Base-by-base conservation (phyloP, 1,140 invertebrate species). In the Neodiprion pinetum region DNA sequence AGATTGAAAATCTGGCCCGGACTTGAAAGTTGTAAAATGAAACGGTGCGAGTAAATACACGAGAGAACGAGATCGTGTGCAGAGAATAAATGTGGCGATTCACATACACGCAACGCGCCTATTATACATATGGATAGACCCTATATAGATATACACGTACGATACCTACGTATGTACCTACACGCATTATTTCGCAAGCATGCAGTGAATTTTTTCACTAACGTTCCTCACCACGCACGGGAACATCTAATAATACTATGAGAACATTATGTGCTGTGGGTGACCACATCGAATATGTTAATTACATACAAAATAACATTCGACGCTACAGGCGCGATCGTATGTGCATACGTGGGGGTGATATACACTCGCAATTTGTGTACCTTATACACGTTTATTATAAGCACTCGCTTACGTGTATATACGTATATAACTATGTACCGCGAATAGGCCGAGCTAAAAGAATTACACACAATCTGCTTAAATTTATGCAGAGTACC, bases 401-500 rank as follows among this genome's bases (percentile, higher is more conserved):
- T 5, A 40, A 40, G 5, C 28, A 40, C 28, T 40, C 5, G 28
- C 28, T 40, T 40, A 40, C 4, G n/a, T 53, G 1, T 53, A 61
- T 61, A 40, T 40, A 40, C 28, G 28, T 40, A 5, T 40, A 5
- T 40, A 40, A 40, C 28, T 40, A 40, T 5, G 7, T 12, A 17
- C 53, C 3, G 53, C n/a, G 53, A 8, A 61, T 61, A 61, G 53
- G 11, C n/a, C 53, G 53, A 14, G 11, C 53, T 61, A 61, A 14
- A 61, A 17, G 53, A 61, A 61, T 61, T 61, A 61, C n/a, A 9
- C 11, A 12, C 53, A 61, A 14, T 61, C 53, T 61, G 53, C 53
- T 61, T 61, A 61, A 61, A 61, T 61, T 61, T 61, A 61, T 61
- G 53, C 53, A 61, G 53, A 61, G 8, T 61, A 61, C 53, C 53